Conservation (phyloP, 2,888 invertebrate genomes). For the Trissolcus japonicus region DNA sequence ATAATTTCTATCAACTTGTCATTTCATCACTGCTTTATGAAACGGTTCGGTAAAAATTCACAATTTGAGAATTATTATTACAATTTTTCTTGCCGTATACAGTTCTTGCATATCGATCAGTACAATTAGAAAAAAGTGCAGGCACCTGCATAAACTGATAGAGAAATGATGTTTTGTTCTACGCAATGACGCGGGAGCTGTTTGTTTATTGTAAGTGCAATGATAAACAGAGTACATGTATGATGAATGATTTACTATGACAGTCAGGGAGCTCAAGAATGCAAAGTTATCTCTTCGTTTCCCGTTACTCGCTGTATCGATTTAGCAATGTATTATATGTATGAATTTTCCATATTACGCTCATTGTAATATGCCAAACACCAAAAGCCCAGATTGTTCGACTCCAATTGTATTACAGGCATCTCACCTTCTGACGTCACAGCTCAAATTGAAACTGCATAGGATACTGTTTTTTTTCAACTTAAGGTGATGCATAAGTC, state of each 20-base stretch:
- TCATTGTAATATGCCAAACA: too few species aligned
- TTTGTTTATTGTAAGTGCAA: constrained; percentile 9
- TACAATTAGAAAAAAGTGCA: constrained; percentile 7
- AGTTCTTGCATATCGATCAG: constrained; percentile 14
- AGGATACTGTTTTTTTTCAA: too few species aligned
- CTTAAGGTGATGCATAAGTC: too few species aligned
- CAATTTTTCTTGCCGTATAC: too few species aligned
- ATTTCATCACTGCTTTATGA: too few species aligned
- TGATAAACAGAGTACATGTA: constrained; percentile 16
- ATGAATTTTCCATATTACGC: constrained; percentile 36
- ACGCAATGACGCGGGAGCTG: constrained; percentile 1
- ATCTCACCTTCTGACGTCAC: too few species aligned
- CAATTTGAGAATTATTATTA: too few species aligned
- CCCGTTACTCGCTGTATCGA: constrained; percentile 46
- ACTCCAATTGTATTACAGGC: too few species aligned
- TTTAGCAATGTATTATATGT: constrained; percentile 44
- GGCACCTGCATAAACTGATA: constrained; percentile 20
- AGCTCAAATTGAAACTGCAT: too few species aligned
- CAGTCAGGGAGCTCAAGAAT: not conserved
- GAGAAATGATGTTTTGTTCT: constrained; percentile 14
- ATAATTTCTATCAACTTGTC: too few species aligned
- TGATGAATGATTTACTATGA: constrained; percentile 34
- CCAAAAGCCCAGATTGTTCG: too few species aligned
- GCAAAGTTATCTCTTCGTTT: constrained; percentile 25
- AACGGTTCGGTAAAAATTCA: too few species aligned